A percentile compares a stretch with the other conserved stretches of the same genome.
These are phyloP conservation scores for Pagrus major DNA, from an alignment of 2,113 vertebrate genomes.

Conservation along the genomic window DNA sequence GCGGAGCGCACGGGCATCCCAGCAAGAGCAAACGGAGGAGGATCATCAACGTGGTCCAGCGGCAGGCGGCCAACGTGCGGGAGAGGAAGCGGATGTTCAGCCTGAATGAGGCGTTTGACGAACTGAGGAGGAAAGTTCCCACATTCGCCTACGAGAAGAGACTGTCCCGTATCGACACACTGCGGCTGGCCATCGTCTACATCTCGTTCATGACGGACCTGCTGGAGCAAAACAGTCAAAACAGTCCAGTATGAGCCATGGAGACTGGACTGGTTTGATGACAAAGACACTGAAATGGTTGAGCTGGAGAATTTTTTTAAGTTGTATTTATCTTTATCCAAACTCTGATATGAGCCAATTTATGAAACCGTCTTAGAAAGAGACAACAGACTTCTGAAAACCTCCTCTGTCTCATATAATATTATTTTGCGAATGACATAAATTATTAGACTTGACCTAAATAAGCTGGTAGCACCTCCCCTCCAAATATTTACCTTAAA, in stretches of 20 bases:
- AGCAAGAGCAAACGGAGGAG: conserved; percentile 89
- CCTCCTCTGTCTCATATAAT: neutral
- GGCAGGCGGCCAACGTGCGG: conserved; percentile 95
- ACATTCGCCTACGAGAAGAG: conserved; percentile 98
- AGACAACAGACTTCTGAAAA: neutral
- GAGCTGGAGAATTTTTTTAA: neutral
- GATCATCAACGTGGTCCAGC: conserved; percentile 92
- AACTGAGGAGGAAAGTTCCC: conserved; percentile 93
- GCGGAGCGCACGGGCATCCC: conserved; percentile 52
- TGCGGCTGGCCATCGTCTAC: conserved; percentile 96
- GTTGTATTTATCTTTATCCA: neutral
- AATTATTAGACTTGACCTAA: neutral
- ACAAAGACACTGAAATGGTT: neutral
- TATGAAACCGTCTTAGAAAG: neutral
- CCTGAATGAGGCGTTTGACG: conserved; percentile 97
- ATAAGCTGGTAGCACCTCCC: neutral
- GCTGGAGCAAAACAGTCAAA: conserved; percentile 79
- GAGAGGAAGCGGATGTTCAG: conserved; percentile 97
- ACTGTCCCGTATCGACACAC: conserved; percentile 95
- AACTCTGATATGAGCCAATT: neutral
- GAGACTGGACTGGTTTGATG: neutral
- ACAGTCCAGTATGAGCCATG: neutral
- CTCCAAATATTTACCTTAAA: conserved; percentile 17
- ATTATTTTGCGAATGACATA: neutral
- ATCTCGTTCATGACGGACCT: conserved; percentile 98